Percentiles rank a stretch among this genome's conserved stretches.
Conservation (phyloP, 2,113 vertebrate genomes). For the Chamaetylas fuelleborni region DNA sequence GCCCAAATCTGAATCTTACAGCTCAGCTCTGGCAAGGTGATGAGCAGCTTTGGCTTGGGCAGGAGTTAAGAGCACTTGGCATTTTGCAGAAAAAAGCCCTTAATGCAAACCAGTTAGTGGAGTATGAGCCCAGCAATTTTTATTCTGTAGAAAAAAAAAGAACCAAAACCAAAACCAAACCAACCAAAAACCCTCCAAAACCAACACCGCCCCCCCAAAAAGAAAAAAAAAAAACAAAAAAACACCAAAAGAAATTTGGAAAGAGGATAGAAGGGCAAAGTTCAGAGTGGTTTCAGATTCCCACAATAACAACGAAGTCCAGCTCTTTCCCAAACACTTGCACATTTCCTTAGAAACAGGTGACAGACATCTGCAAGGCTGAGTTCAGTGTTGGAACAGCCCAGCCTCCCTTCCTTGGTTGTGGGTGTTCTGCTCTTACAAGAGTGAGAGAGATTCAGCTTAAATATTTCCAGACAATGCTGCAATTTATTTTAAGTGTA, state of each 20-base stretch:
- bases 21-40: neutral
- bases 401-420: conserved; percentile 37
- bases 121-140: conserved; percentile 13
- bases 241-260: conserved; percentile 15
- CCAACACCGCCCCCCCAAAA: neutral
- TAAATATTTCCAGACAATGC: conserved; percentile 62
- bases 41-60: neutral
- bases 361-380: conserved; percentile 65
- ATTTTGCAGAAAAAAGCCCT: conserved; percentile 8
- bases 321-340: conserved; percentile 59
- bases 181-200: neutral
- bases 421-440: conserved; percentile 56
- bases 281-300: conserved; percentile 63
- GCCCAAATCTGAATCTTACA: neutral
- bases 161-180: neutral
- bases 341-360: conserved; percentile 67
- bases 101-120: conserved; percentile 39
- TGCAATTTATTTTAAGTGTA: conserved; percentile 40
- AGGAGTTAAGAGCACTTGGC: neutral
- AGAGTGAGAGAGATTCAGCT: conserved; percentile 32
- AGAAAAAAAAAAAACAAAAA: neutral
- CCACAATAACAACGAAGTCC: conserved; percentile 48
- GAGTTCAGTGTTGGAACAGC: conserved; percentile 38
- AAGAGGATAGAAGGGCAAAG: conserved; percentile 38
- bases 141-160: neutral